phyloP scores from a whole-genome alignment of 2,797 vertebrate genomes.

The Antrozous pallidus region DNA sequence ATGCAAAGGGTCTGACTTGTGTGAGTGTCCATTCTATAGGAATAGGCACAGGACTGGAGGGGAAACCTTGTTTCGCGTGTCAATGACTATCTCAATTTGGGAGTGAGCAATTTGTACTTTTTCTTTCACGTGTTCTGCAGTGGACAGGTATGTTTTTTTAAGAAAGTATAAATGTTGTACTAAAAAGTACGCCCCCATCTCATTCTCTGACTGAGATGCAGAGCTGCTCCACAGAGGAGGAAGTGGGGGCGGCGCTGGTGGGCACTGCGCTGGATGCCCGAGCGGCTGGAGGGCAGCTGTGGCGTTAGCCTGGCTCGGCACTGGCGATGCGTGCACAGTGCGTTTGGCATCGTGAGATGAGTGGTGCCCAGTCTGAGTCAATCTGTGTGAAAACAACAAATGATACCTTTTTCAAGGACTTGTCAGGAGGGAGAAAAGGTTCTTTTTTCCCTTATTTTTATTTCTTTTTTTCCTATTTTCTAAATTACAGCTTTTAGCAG shows the following conservation, averaged over 20 bases:
- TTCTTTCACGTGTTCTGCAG: not conserved
- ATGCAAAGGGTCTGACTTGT: fast-evolving
- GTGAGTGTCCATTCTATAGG: not conserved
- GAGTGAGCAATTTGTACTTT: not conserved
- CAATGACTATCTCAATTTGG: not conserved
- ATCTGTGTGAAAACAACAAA: not conserved
- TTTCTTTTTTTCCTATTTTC: not conserved
- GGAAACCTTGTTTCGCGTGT: not conserved
- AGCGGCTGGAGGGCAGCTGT: fast-evolving
- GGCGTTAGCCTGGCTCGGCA: not conserved
- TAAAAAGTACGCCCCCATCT: not conserved
- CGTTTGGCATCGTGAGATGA: fast-evolving
- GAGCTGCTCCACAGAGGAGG: not conserved
- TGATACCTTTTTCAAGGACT: not conserved
- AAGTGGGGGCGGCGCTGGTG: fast-evolving
- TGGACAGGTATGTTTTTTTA: not conserved
- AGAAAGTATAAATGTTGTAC: not conserved
- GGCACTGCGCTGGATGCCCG: fast-evolving
- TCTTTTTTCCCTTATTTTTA: not conserved
- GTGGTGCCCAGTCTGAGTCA: not conserved
- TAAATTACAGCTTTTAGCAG: constrained; percentile 88
- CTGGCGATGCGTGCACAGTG: fast-evolving
- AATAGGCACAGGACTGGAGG: not conserved
- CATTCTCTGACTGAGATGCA: fast-evolving
- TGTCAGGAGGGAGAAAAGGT: not conserved